Conservation (phyloP, 1,140 invertebrate species). For the Thaumatotibia leucotreta region DNA sequence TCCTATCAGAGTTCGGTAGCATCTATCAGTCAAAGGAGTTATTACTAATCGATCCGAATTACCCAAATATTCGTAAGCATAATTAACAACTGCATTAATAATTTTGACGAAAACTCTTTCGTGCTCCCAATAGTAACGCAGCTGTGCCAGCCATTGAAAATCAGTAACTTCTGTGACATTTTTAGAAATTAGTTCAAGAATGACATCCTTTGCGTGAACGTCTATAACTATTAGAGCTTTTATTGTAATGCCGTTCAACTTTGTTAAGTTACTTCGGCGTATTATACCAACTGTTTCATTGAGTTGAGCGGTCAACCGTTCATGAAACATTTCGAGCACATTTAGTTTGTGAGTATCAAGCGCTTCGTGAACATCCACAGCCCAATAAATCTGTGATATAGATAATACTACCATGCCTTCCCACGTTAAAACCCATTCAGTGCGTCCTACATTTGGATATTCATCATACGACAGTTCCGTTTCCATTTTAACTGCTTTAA, state of each 20-base stretch:
- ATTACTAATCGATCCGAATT: constrained; percentile 89
- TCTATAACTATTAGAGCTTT: constrained; percentile 93
- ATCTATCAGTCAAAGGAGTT: constrained; percentile 91
- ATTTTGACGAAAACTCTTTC: constrained; percentile 87
- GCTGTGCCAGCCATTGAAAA: constrained; percentile 94
- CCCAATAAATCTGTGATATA: constrained; percentile 94
- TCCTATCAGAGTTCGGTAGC: constrained; percentile 91
- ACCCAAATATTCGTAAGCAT: constrained; percentile 95
- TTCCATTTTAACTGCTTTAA: constrained; percentile 83
- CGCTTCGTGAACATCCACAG: constrained; percentile 84
- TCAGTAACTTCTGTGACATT: constrained; percentile 85
- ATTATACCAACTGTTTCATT: constrained; percentile 82
- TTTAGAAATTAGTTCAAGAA: constrained; percentile 84
- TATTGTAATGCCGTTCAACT: constrained; percentile 85
- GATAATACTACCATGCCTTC: constrained; percentile 92
- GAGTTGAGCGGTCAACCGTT: constrained; percentile 77
- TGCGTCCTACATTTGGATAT: constrained; percentile 81
- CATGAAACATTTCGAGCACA: constrained; percentile 76
- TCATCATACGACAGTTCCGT: constrained; percentile 84
- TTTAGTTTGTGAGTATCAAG: constrained; percentile 78
- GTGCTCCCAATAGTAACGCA: constrained; percentile 94
- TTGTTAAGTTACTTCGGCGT: constrained; percentile 76
- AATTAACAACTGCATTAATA: constrained; percentile 90
- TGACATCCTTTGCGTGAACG: constrained; percentile 94
- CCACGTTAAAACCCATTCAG: constrained; percentile 89